phyloP scores from a whole-genome alignment of 2,113 vertebrate species.

The Naja naja region DNA sequence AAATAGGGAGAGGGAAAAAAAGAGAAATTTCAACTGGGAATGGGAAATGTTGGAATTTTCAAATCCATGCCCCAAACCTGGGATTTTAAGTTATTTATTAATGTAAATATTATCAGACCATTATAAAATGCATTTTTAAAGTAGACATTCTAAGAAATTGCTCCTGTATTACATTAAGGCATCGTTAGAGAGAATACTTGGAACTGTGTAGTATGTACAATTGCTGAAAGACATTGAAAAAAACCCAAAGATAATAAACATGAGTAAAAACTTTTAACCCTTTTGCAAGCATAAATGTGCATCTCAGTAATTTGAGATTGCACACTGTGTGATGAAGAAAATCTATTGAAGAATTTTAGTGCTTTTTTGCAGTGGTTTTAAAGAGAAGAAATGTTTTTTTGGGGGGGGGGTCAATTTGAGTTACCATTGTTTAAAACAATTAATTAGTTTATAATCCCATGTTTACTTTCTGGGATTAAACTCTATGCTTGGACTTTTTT shows the following conservation, averaged over 20 bases:
- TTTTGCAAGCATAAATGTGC: not conserved
- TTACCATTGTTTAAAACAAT: not conserved
- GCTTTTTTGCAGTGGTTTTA: not conserved
- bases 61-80: not conserved
- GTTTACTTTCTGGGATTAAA: not conserved
- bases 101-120: not conserved
- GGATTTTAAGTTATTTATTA: conserved; percentile 1
- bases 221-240: not conserved
- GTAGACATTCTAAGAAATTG: not conserved
- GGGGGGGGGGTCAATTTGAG: not conserved
- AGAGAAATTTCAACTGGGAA: not conserved
- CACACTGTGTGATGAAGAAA: not conserved
- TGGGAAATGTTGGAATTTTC: not conserved
- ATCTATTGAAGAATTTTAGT: not conserved
- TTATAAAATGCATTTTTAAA: not conserved
- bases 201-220: not conserved
- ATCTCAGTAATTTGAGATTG: not conserved
- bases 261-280: not conserved
- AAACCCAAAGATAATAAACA: not conserved
- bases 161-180: not conserved
- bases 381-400: not conserved
- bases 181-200: not conserved
- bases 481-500: not conserved
- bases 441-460: not conserved
- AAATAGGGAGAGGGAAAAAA: not conserved